phyloP scores from a whole-genome alignment of 2,888 invertebrate genomes.

The Aplocera efformata region DNA sequence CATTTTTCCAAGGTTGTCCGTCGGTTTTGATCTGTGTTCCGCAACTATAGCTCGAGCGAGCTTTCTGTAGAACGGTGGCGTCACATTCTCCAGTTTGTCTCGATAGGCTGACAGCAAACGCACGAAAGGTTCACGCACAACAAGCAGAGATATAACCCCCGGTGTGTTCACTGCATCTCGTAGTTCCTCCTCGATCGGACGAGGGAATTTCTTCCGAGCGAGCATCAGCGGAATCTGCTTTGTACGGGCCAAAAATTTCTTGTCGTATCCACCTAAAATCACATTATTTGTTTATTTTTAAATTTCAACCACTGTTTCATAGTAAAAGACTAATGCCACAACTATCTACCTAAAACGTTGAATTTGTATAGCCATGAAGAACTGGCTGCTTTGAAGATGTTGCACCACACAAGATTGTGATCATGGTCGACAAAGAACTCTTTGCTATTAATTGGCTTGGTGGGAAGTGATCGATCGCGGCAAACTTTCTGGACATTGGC shows the following conservation, averaged over 20 bases:
- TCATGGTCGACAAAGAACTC: constrained; percentile 86
- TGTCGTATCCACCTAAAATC: constrained; percentile 80
- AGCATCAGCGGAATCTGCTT: constrained; percentile 83
- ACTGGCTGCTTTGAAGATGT: constrained; percentile 88
- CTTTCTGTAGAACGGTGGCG: constrained; percentile 85
- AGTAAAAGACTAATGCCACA: neutral
- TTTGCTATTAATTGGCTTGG: constrained; percentile 82
- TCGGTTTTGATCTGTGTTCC: constrained; percentile 74
- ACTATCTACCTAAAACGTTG: constrained; percentile 83
- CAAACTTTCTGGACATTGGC: constrained; percentile 72
- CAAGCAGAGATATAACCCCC: constrained; percentile 83
- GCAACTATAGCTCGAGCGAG: constrained; percentile 83
- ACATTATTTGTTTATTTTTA: neutral
- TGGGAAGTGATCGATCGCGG: constrained; percentile 48
- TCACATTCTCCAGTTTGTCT: constrained; percentile 86
- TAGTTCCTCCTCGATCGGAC: constrained; percentile 83
- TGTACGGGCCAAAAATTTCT: constrained; percentile 79
- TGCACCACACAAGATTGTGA: constrained; percentile 87
- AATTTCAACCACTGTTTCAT: no score
- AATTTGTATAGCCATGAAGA: constrained; percentile 91
- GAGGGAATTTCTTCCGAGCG: constrained; percentile 84
- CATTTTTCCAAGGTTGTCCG: constrained; percentile 50
- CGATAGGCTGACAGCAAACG: constrained; percentile 86
- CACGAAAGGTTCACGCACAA: constrained; percentile 87
- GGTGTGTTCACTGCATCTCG: constrained; percentile 79